Evolutionary conservation across 2,113 vertebrate genomes (phyloP).

Genomic region (Siniperca knerii): DNA sequence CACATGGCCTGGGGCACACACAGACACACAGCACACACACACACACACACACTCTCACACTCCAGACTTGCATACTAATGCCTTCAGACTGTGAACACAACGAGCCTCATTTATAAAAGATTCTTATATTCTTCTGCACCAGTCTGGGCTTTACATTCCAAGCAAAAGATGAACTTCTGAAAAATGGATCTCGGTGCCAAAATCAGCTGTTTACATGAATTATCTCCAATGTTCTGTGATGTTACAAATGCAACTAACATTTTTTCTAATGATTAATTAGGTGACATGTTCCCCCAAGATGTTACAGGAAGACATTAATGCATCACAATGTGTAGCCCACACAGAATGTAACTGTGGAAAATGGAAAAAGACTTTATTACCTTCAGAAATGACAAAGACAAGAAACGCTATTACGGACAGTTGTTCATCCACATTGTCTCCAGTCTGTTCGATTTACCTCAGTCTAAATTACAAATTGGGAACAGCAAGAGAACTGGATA

Average conservation of each 20-base stretch:
- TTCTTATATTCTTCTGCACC: constrained; percentile 57
- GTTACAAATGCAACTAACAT: constrained; percentile 40
- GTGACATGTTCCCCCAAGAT: constrained; percentile 51
- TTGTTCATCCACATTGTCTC: not conserved
- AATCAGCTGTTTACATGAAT: constrained; percentile 64
- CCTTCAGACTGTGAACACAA: constrained; percentile 69
- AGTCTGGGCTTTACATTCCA: constrained; percentile 43
- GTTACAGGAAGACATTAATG: constrained; percentile 43
- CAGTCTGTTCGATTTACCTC: not conserved
- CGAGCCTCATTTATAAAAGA: constrained; percentile 71
- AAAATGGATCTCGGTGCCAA: constrained; percentile 49
- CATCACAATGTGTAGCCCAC: constrained; percentile 22
- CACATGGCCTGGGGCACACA: constrained; percentile 80
- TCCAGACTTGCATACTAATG: constrained; percentile 73
- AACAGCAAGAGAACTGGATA: not conserved
- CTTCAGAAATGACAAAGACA: constrained; percentile 1
- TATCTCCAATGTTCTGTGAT: constrained; percentile 20
- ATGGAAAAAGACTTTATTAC: constrained; percentile 30
- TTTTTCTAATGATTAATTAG: constrained; percentile 60
- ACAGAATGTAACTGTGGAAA: constrained; percentile 25
- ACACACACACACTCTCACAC: constrained; percentile 52
- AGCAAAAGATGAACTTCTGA: constrained; percentile 52
- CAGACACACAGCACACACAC: constrained; percentile 50
- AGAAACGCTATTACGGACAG: not conserved
- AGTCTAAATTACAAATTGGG: not conserved